Base-by-base conservation (phyloP, 1,140 invertebrate species). In the Pseudomyrmex gracilis region DNA sequence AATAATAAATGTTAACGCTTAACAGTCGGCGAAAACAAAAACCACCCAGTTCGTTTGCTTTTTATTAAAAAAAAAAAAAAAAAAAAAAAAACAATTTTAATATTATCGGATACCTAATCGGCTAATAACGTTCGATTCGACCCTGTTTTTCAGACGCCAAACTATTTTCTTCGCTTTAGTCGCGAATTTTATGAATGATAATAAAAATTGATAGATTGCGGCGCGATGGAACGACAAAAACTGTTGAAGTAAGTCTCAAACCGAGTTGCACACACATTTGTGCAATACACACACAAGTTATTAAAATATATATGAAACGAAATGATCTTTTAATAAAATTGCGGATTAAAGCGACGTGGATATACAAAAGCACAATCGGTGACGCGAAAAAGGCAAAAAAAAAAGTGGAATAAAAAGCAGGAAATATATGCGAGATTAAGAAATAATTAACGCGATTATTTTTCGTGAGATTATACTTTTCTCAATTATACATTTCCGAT, bases 61-160 rank as follows among this genome's bases (percentile, higher is more conserved):
- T 34, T 34, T 34, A 34, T 34, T 90, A 93, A 92, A 93, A 93
- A 93, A 93, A 92, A 88, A n/a, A n/a, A n/a, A 93, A 92, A 93
- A 93, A 93, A 93, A 92, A 88, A n/a, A n/a, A n/a, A n/a, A n/a
- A n/a, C n/a, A n/a, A 90, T 93, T 92, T 93, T 93, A 93, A 92
- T 90, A 20, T 9, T 87, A 67, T 63, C 70, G 87, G 80, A 64
- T 82, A 85, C 85, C 74, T 80, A 76, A 71, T 64, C 86, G n/a
- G n/a, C n/a, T 89, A 90, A 90, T 90, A 91, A 82, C 87, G 85
- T 86, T 90, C 67, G 24, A 60, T 63, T 71, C 84, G 83, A n/a
- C 67, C 66, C 58, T 58, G 20, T 60, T 74, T 83, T 58, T 45
- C 51, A 24, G 66, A 58, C 47, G 43, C 34, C 58, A 83, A 82